These are phyloP conservation scores for Hemiscyllium ocellatum DNA, from an alignment of 2,113 vertebrate genomes.

Conservation along the genomic window DNA sequence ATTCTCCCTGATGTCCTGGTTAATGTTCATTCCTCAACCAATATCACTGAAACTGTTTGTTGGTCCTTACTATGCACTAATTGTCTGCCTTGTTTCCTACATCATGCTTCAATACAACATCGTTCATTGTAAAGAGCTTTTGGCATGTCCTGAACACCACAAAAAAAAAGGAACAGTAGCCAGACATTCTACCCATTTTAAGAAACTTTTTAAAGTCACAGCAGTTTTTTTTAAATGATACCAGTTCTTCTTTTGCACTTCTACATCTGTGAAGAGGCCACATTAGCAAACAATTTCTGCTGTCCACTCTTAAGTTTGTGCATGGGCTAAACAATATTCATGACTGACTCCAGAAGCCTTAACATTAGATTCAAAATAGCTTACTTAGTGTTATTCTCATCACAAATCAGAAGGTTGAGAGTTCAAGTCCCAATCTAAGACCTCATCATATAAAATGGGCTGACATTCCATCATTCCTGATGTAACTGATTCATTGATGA, in stretches of 20 bases:
- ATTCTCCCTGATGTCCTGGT: not conserved
- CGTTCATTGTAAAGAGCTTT: not conserved
- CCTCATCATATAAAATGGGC: not conserved
- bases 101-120: not conserved
- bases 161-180: not conserved
- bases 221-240: not conserved
- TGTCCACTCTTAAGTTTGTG: not conserved
- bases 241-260: not conserved
- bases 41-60: not conserved
- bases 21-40: not conserved
- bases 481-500: not conserved
- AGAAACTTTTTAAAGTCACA: not conserved
- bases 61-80: not conserved
- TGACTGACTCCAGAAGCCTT: not conserved
- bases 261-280: not conserved
- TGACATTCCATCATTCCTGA: not conserved
- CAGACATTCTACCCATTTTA: not conserved
- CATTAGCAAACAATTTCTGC: not conserved
- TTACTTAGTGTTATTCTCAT: not conserved
- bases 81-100: not conserved
- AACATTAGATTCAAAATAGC: not conserved
- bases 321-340: not conserved
- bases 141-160: not conserved
- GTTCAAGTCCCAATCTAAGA: not conserved
- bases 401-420: not conserved